phyloP scores from a whole-genome alignment of 2,888 invertebrate genomes.

The Keiferia lycopersicella region DNA sequence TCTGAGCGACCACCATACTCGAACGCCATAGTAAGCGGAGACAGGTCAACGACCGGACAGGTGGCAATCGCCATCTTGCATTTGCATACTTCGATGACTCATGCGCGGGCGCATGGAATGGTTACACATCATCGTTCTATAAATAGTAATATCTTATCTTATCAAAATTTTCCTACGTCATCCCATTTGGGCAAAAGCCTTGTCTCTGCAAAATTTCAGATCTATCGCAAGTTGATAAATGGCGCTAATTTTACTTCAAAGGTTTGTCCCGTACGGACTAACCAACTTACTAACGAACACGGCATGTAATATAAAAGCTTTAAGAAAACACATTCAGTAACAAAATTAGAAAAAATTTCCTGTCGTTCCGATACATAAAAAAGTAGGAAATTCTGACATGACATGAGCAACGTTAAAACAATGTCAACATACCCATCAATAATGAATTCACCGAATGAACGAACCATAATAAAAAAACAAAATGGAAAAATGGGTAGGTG shows the following conservation, averaged over 20 bases:
- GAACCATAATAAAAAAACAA: slow-evolving; percentile 11
- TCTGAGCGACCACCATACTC: not conserved
- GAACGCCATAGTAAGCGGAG: slow-evolving; percentile 11
- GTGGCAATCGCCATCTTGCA: slow-evolving; percentile 6
- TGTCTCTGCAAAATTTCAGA: too few species aligned
- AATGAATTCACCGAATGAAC: slow-evolving; percentile 15
- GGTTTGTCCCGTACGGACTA: too few species aligned
- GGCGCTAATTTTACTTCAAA: too few species aligned
- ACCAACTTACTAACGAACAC: too few species aligned
- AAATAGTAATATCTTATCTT: too few species aligned
- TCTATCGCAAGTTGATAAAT: too few species aligned
- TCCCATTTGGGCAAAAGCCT: too few species aligned
- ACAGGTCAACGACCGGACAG: slow-evolving; percentile 16
- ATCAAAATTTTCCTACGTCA: too few species aligned
- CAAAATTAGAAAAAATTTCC: not conserved
- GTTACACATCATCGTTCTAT: too few species aligned
- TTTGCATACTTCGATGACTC: slow-evolving; percentile 16
- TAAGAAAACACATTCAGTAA: not conserved
- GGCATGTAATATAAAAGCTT: too few species aligned
- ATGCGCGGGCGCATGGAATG: not conserved
- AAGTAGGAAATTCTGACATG: not conserved
- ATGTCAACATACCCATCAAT: slow-evolving; percentile 18
- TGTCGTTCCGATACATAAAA: not conserved
- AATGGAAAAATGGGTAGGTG: too few species aligned
- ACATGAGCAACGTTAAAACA: slow-evolving; percentile 15